Evolutionary conservation across 2,888 invertebrate species (phyloP), one percentile per base, ranked within the genome.

Genomic region (Chironomus tentans): DNA sequence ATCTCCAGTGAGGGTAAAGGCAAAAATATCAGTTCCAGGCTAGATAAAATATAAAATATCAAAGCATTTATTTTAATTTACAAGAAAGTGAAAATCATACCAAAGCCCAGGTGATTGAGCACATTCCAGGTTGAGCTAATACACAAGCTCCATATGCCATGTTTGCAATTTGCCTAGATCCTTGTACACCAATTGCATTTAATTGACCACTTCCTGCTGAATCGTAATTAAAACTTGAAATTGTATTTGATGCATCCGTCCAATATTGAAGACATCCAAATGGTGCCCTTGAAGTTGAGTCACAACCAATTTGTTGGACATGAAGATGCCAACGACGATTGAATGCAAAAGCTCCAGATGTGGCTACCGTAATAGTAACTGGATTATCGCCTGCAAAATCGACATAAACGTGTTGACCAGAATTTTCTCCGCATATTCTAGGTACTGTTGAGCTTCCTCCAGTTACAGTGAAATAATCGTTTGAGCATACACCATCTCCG

Each of bases 261-360:
- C 90, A 90, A 82, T 92, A 93, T 83, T 92, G 92, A 24, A 93
- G 85, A 80, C 93, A 93, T 48, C 93, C 93, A 76, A 89, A 87
- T 0, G 93, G 93, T 13, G 92, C 93, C 89, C 82, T 80, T 85
- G 81, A 28, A 4, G 18, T 38, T 2, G 28, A 47, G 21, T 56
- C 56, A 70, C 22, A 68, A 2, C 18, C 21, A 38, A 24, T 50
- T 22, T n/a, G 76, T 50, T 74, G 46, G 0, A 93, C 85, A 81
- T 88, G 88, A 65, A 94, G 86, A 80, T 91, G 92, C 93, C 93
- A 94, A 76, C 89, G 86, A 69, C 93, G 86, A 46, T 87, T 85
- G 80, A 89, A 88, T 0, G 87, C 83, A 2, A 87, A 87, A 0
- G 87, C 83, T 0, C 85, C 80, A 0, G 89, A 89, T 0, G 92